Evolutionary conservation across 2,113 vertebrate species (phyloP).

Genomic region (Etheostoma spectabile): DNA sequence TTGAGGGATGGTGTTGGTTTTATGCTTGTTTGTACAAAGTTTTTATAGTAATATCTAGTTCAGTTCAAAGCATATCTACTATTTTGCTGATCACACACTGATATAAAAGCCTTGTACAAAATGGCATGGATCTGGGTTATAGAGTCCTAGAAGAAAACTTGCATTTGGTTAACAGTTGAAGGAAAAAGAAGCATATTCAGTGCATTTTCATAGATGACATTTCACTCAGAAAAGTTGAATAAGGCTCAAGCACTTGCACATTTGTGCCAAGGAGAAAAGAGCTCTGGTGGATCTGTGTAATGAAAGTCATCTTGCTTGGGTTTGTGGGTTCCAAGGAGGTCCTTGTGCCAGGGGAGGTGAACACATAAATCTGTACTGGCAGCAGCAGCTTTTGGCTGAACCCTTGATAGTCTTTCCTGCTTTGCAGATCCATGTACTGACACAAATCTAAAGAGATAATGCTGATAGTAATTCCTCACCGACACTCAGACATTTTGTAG

Average conservation of each 20-base stretch:
- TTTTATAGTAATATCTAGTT: not conserved
- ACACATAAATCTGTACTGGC: constrained; percentile 65
- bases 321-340: constrained; percentile 65
- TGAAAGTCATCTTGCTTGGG: constrained; percentile 56
- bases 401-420: constrained; percentile 53
- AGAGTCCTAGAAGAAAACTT: constrained; percentile 6
- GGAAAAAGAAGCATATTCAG: not conserved
- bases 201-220: constrained; percentile 4
- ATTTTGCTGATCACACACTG: not conserved
- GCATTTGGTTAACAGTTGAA: not conserved
- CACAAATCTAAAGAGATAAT: constrained; percentile 35
- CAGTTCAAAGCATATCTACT: no score
- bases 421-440: constrained; percentile 42
- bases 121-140: constrained; percentile 1
- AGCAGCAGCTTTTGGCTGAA: constrained; percentile 75
- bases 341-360: constrained; percentile 62
- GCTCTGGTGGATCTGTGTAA: constrained; percentile 38
- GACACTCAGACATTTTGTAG: constrained; percentile 11
- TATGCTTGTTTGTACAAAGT: not conserved
- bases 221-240: not conserved
- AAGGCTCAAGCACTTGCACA: constrained; percentile 1
- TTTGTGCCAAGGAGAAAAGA: constrained; percentile 27
- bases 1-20: not conserved
- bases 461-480: constrained; percentile 44
- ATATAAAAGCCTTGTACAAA: not conserved